Evolutionary conservation across 64 coral and sea anemone genomes (phyloP), one percentile per base, ranked within the genome.

Genomic region (Astreopora myriophthalma): DNA sequence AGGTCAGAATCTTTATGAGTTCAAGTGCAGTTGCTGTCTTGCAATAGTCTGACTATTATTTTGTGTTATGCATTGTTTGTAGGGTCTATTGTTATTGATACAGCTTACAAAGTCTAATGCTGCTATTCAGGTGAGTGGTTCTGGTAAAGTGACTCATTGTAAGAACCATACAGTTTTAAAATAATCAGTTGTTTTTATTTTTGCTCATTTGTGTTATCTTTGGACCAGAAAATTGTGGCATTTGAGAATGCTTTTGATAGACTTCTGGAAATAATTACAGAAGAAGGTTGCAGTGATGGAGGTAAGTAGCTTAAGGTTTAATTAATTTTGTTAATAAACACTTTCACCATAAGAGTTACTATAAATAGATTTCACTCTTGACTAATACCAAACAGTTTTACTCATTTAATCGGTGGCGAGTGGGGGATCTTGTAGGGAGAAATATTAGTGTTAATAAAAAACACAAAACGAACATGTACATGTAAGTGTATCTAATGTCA

Each of bases 191-290:
- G 26, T 71, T 31, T 1, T 31, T 9, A 10, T 25, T 24, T 42
- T 80, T 16, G 23, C 29, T 52, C 16, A 19, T 49, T 51, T 5
- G 2, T 84, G 29, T 22, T 87, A 23, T 48, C 36, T 55, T 91
- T 91, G 8, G 9, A 58, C 35, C 73, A 98, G 96, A 98, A 98
- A 98, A 98, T 98, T 92, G 96, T 98, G 64, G 96, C 96, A 17
- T 98, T 98, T 90, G 96, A 98, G 71, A 98, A 98, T 95, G 96
- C 96, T 73, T 98, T 98, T 98, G 96, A 98, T 57, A 85, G 96
- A 62, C 62, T 98, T 42, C 79, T 98, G 34, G 96, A 98, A 46
- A 98, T 98, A 39, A 95, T 98, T 22, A 94, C 96, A 8, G 96
- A 98, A 19, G 96, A 98, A 65, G 96, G 93, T 5, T 98, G 86